Evolutionary conservation across 2,113 vertebrate species (phyloP).

Genomic region (Aepyceros melampus): DNA sequence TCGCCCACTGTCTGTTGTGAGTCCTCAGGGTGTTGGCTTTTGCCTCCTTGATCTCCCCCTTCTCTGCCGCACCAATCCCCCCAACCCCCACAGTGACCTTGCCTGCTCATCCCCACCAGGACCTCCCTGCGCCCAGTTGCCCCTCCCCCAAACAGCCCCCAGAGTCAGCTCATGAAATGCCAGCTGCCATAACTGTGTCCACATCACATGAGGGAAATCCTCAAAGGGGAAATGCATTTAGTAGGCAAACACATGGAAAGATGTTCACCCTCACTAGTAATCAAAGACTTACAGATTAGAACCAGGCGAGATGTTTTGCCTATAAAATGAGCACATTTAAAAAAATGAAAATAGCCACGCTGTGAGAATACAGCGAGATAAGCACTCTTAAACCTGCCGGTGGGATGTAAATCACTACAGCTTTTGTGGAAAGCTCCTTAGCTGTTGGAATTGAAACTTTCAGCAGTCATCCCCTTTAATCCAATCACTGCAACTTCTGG

Average conservation of each 20-base stretch:
- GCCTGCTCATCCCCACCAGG: background rate
- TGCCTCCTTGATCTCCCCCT: background rate
- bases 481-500: background rate
- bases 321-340: constrained; percentile 47
- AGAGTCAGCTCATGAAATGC: background rate
- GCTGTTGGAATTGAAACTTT: background rate
- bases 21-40: background rate
- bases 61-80: background rate
- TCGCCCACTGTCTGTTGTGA: background rate
- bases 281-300: constrained; percentile 40
- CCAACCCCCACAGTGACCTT: background rate
- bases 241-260: constrained; percentile 36
- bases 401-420: background rate
- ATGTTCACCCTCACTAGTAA: background rate
- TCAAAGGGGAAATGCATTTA: background rate
- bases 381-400: background rate
- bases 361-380: background rate
- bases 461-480: background rate
- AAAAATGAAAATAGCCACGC: background rate
- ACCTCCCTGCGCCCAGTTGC: background rate
- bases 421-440: background rate
- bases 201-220: background rate
- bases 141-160: background rate
- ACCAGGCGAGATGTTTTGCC: constrained; percentile 31
- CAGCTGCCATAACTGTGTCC: background rate